Percentiles rank a stretch among this genome's conserved stretches.
Evolutionary conservation across 2,113 vertebrate genomes (phyloP).

Genomic region (Leiothrix lutea): DNA sequence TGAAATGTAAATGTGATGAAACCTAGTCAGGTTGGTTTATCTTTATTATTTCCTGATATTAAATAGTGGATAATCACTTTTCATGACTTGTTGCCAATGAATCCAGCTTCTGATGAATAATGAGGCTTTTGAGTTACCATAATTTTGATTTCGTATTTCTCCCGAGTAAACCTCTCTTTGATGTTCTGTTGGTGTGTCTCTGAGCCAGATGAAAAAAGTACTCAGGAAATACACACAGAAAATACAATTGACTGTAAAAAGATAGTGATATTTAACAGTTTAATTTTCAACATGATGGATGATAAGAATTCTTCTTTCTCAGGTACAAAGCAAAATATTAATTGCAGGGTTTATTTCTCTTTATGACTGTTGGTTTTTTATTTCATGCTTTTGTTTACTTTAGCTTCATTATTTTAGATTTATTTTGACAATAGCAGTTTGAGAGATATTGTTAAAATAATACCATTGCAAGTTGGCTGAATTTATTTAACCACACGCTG

Average conservation of each 20-base stretch:
- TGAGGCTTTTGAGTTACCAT: neutral
- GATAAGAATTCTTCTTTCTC: neutral
- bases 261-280: neutral
- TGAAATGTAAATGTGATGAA: neutral
- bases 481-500: neutral
- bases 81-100: neutral
- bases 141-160: accelerated
- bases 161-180: neutral
- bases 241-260: neutral
- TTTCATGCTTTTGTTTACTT: neutral
- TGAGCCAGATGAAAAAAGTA: neutral
- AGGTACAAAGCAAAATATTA: neutral
- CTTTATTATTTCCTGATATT: neutral
- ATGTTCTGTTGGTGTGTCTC: neutral
- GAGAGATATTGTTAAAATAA: neutral
- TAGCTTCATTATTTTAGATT: neutral
- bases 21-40: neutral
- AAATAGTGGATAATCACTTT: neutral
- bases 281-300: neutral
- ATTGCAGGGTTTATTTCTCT: neutral
- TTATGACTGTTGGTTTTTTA: neutral
- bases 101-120: neutral
- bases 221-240: neutral
- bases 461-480: neutral
- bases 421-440: neutral